These are phyloP conservation scores for Rhinolophus sinicus DNA, from an alignment of 2,113 vertebrate species.

Conservation along the genomic window DNA sequence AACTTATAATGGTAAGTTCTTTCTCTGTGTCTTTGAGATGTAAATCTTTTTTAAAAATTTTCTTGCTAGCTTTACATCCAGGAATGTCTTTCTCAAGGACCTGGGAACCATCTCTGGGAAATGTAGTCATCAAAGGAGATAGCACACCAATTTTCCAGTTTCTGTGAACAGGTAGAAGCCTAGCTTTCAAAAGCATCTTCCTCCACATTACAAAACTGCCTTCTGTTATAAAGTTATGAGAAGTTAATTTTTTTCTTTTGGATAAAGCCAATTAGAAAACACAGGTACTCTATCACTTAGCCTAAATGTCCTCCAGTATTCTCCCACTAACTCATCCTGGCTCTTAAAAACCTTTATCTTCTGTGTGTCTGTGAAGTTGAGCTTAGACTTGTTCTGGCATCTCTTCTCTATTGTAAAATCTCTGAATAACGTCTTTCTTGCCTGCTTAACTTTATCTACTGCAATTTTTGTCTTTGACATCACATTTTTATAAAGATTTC, in stretches of 20 bases:
- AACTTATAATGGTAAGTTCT: slow-evolving; percentile 6
- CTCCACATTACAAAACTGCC: background rate
- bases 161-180: background rate
- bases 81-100: background rate
- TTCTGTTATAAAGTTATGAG: background rate
- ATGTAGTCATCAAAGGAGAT: background rate
- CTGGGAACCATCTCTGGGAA: background rate
- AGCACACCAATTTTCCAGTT: background rate
- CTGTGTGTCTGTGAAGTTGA: background rate
- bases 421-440: background rate
- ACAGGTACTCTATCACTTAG: background rate
- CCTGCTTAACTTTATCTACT: background rate
- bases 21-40: background rate
- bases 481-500: background rate
- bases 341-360: background rate
- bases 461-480: background rate
- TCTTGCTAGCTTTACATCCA: background rate
- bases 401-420: background rate
- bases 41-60: background rate
- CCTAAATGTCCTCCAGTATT: background rate
- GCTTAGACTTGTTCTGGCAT: background rate
- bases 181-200: background rate
- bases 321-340: background rate
- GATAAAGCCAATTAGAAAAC: background rate
- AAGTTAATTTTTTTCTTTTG: background rate